phyloP scores from a whole-genome alignment of 2,113 vertebrate species.

The Mastomys natalensis region DNA sequence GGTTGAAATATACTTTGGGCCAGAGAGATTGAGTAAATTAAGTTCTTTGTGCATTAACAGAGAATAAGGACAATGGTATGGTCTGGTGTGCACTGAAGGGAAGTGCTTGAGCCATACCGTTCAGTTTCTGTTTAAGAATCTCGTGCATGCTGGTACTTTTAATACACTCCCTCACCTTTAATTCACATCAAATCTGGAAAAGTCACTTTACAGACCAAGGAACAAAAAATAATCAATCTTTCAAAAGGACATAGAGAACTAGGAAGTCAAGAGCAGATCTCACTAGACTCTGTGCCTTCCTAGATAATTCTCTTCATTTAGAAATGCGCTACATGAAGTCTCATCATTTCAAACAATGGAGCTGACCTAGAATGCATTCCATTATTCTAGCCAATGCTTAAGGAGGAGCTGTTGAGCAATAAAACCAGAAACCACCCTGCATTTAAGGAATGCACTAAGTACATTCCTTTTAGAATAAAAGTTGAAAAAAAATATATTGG shows the following conservation, averaged over 20 bases:
- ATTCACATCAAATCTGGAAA: too few relatives aligned
- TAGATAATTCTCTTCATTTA: neutral
- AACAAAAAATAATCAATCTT: neutral
- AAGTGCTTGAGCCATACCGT: neutral
- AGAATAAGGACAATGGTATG: neutral
- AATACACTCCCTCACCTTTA: neutral
- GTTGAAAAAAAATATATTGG: constrained; percentile 1
- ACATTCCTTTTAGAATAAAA: constrained; percentile 32
- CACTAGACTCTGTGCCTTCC: neutral
- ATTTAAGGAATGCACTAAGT: constrained; percentile 1
- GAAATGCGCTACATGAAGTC: neutral
- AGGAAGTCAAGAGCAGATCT: neutral
- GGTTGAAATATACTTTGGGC: neutral
- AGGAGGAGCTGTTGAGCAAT: constrained; percentile 13
- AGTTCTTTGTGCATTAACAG: neutral
- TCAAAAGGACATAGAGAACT: neutral
- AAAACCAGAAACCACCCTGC: neutral
- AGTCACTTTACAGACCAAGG: neutral
- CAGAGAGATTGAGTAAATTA: neutral
- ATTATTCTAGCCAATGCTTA: neutral
- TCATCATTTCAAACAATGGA: neutral
- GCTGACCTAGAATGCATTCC: neutral
- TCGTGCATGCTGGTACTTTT: neutral
- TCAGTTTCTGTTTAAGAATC: neutral
- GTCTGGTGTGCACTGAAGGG: neutral